A percentile compares a stretch with the other conserved stretches of the same genome.
phyloP scores from a whole-genome alignment of 2,888 invertebrate species.

The Dolomedes plantarius region DNA sequence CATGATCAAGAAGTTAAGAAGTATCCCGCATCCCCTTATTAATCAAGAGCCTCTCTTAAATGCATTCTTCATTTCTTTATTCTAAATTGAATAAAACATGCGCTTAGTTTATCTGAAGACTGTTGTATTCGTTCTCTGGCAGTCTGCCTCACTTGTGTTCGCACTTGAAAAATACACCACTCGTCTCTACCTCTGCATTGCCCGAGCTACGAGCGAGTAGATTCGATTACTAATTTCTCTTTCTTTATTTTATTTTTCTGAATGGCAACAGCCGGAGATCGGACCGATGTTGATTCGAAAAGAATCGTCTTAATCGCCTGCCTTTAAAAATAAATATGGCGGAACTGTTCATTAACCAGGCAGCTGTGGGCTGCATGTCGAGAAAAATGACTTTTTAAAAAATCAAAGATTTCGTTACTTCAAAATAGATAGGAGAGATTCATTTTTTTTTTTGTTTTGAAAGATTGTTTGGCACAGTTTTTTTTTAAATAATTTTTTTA shows the following conservation, averaged over 20 bases:
- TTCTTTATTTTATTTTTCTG: neutral
- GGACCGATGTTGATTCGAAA: constrained; percentile 16
- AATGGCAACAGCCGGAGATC: constrained; percentile 40
- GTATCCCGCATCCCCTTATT: neutral
- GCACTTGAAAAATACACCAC: constrained; percentile 34
- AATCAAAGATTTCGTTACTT: no score
- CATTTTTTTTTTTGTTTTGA: no score
- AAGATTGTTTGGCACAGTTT: no score
- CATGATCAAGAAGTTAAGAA: neutral
- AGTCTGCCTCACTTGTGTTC: constrained; percentile 12
- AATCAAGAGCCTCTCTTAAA: constrained; percentile 3
- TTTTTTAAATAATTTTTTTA: no score
- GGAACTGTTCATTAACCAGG: constrained; percentile 10
- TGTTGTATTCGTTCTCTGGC: constrained; percentile 3
- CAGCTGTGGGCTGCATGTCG: neutral
- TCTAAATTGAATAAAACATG: constrained; percentile 17
- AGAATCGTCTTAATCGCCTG: neutral
- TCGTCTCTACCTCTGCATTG: constrained; percentile 47
- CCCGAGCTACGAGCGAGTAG: constrained; percentile 2
- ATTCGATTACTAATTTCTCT: constrained; percentile 28
- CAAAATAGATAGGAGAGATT: no score
- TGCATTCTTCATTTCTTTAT: neutral
- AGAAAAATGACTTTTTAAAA: neutral
- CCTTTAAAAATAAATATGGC: constrained; percentile 8
- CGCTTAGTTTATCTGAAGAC: neutral